phyloP scores from a whole-genome alignment of 2,797 vertebrate genomes.

The Notoglanidium macrostoma region DNA sequence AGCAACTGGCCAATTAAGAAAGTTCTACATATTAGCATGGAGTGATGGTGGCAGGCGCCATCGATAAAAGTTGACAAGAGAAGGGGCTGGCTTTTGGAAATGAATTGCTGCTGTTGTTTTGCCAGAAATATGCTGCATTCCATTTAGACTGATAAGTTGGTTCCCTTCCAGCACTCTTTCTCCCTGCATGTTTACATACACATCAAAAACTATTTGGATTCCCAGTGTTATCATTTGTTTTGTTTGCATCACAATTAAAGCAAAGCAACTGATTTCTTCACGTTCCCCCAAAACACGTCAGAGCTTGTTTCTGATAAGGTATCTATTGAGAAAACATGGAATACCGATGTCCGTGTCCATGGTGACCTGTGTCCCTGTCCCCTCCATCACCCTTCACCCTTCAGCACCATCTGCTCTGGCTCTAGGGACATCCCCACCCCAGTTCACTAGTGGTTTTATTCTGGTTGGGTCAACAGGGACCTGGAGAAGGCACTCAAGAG shows the following conservation, averaged over 20 bases:
- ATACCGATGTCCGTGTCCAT: constrained; percentile 48
- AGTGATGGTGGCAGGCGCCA: not conserved
- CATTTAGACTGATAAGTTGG: constrained; percentile 16
- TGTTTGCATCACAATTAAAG: constrained; percentile 43
- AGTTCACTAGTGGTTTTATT: constrained; percentile 51
- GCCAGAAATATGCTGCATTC: constrained; percentile 26
- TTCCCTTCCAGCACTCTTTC: not conserved
- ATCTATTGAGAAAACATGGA: constrained; percentile 46
- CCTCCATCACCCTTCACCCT: constrained; percentile 49
- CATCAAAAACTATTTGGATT: not conserved
- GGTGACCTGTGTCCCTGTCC: constrained; percentile 54
- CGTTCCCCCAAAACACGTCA: constrained; percentile 16
- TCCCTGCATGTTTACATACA: constrained; percentile 24
- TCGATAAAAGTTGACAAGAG: constrained; percentile 25
- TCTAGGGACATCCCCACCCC: constrained; percentile 47
- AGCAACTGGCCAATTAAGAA: constrained; percentile 45
- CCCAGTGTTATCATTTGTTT: constrained; percentile 16
- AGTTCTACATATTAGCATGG: constrained; percentile 34
- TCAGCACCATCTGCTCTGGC: constrained; percentile 70
- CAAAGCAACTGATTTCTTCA: constrained; percentile 1
- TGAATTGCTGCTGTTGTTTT: constrained; percentile 15
- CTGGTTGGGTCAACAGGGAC: constrained; percentile 23
- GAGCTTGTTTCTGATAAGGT: constrained; percentile 44
- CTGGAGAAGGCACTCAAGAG: constrained; percentile 63
- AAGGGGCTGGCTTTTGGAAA: constrained; percentile 16